Base-by-base conservation (phyloP, 2,113 vertebrate species). In the Ammodytes marinus region DNA sequence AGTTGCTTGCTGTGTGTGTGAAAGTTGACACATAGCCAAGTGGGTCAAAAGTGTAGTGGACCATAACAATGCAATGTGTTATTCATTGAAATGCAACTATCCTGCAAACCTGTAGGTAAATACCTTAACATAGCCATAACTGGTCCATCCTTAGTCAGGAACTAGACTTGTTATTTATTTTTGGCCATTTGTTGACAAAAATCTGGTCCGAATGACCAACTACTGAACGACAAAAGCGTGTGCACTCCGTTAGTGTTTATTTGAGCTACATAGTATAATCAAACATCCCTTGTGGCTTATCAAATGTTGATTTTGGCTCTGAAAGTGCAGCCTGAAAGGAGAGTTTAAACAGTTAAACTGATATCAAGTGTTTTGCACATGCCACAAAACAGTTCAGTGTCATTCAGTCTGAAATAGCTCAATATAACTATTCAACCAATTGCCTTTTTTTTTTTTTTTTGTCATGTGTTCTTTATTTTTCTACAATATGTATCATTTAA, bases 231-330 rank as follows among this genome's bases (percentile, higher is more conserved):
- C 27, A 11, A 14, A 46, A 27, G 35, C 52, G 1, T 14, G 10
- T n/a, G 37, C 13, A 14, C 42, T 8, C 14, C 8, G 12, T 6
- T 59, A 27, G 40, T 55, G 17, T 77, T 75, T 67, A 79, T 73
- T 80, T 78, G 59, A 35, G 53, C 72, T 61, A 3, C 7, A 14
- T 59, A 64, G 39, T 39, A 14, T 55, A 11, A 76, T 45, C 37
- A 59, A 72, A 79, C 71, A 39, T 4, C 6, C 0, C 13, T 4
- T 42, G n/a, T 72, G 42, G 10, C 66, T 54, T 5, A 72, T 75
- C 75, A 79, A 68, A 82, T 82, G 77, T 79, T 79, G 55, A 42
- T n/a, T 76, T 73, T 55, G 66, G 65, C 66, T 10, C 39, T 2
- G 1, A 8, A 17, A 15, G 54, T 53, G 4, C 12, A 67, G 15